These are phyloP conservation scores for Caenorhabditis sulstoni DNA, from an alignment of 2,888 invertebrate genomes.

Conservation along the genomic window DNA sequence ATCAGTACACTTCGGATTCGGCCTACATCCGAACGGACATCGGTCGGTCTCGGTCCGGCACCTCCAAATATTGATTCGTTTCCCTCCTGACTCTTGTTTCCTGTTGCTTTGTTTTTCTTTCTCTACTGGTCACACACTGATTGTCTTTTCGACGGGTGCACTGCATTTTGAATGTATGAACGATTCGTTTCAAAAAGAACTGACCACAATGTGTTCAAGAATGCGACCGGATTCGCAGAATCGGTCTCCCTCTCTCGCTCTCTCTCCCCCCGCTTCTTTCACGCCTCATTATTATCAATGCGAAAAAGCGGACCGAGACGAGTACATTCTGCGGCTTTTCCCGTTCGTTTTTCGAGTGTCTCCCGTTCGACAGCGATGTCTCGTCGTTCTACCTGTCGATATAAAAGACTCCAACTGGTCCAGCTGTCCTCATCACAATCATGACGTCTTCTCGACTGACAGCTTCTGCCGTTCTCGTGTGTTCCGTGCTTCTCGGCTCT, in stretches of 20 bases:
- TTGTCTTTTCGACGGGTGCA: constrained; percentile 2
- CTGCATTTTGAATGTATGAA: constrained; percentile 15
- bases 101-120: no score
- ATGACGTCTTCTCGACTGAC: constrained; percentile 16
- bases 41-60: constrained; percentile 7
- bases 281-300: constrained; percentile 47
- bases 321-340: constrained; percentile 50
- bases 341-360: neutral
- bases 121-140: neutral
- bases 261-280: constrained; percentile 15
- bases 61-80: constrained; percentile 16
- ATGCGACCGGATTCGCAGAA: neutral
- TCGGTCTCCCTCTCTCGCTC: constrained; percentile 5
- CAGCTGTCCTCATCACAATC: constrained; percentile 21
- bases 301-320: constrained; percentile 35
- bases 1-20: constrained; percentile 33
- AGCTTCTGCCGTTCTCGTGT: constrained; percentile 3
- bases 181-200: neutral
- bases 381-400: constrained; percentile 7
- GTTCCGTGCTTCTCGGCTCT: constrained; percentile 7
- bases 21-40: constrained; percentile 25
- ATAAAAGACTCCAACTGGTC: constrained; percentile 31
- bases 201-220: no score
- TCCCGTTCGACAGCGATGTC: constrained; percentile 1
- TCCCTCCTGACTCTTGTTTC: neutral